Percentiles rank a stretch among this genome's conserved stretches.
Conservation (phyloP, 2,888 invertebrate species). For the Ophion obscuratus region DNA sequence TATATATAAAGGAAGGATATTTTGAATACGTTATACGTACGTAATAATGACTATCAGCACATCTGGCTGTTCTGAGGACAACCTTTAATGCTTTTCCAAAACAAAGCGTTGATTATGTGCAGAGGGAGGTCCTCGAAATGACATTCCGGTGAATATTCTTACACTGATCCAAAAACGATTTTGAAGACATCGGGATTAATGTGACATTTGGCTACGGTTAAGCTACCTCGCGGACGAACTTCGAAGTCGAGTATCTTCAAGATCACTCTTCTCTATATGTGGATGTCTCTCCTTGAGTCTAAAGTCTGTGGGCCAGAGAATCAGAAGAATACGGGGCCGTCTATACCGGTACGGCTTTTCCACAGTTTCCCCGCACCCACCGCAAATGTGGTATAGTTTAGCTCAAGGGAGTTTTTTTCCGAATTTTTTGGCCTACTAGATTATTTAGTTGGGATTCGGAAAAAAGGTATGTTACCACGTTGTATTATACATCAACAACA, state of each 20-base stretch:
- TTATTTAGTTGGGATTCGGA: no score
- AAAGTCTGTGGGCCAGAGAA: no score
- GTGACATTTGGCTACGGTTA: background rate
- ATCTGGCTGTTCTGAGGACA: background rate
- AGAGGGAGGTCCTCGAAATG: background rate
- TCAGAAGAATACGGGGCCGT: no score
- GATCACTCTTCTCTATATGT: no score
- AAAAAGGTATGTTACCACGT: no score
- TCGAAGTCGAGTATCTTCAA: background rate
- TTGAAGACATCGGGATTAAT: background rate
- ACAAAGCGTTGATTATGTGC: background rate
- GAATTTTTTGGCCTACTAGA: no score
- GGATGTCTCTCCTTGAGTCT: no score
- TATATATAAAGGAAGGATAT: constrained; percentile 1
- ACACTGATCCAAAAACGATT: background rate
- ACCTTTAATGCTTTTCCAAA: background rate
- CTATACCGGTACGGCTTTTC: no score
- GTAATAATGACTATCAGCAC: background rate
- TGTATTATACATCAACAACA: no score
- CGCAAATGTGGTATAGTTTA: no score
- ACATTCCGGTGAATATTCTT: background rate
- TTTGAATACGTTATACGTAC: background rate
- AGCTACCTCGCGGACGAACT: background rate
- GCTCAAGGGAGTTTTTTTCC: no score
- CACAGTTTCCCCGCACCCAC: no score